These are phyloP conservation scores for Carabus problematicus DNA, from an alignment of 2,888 invertebrate species.

Conservation along the genomic window DNA sequence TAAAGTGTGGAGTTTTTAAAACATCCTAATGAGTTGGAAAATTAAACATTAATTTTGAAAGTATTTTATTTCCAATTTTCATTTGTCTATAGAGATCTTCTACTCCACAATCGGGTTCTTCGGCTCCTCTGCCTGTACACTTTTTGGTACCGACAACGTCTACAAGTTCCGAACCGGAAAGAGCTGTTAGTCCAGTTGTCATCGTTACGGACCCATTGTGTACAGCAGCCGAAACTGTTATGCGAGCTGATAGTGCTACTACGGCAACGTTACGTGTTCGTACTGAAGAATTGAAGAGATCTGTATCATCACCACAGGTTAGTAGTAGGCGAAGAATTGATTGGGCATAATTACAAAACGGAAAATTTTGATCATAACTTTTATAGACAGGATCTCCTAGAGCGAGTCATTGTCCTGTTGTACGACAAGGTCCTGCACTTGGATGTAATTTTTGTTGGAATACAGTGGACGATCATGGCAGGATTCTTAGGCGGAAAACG, in stretches of 20 bases:
- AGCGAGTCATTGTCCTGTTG: constrained; percentile 84
- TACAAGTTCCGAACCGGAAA: constrained; percentile 49
- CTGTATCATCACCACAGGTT: constrained; percentile 70
- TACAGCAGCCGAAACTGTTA: constrained; percentile 51
- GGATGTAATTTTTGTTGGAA: constrained; percentile 93
- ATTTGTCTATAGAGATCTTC: constrained; percentile 28
- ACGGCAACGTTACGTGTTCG: constrained; percentile 60
- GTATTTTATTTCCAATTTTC: too few relatives aligned
- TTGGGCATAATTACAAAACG: background rate
- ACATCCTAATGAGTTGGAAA: too few relatives aligned
- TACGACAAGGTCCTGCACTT: constrained; percentile 82
- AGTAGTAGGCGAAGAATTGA: background rate
- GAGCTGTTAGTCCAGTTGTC: constrained; percentile 57
- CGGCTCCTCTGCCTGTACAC: constrained; percentile 36
- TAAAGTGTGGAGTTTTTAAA: background rate
- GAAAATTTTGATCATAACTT: background rate
- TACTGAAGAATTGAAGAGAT: constrained; percentile 67
- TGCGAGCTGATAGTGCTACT: constrained; percentile 50
- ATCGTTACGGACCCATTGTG: constrained; percentile 57
- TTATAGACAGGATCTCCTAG: constrained; percentile 60
- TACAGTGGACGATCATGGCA: constrained; percentile 81
- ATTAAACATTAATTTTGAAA: too few relatives aligned
- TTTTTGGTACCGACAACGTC: constrained; percentile 38
- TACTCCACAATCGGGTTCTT: constrained; percentile 31
- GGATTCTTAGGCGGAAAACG: constrained; percentile 84